Conservation (phyloP, 2,113 vertebrate species). For the Bucco capensis region DNA sequence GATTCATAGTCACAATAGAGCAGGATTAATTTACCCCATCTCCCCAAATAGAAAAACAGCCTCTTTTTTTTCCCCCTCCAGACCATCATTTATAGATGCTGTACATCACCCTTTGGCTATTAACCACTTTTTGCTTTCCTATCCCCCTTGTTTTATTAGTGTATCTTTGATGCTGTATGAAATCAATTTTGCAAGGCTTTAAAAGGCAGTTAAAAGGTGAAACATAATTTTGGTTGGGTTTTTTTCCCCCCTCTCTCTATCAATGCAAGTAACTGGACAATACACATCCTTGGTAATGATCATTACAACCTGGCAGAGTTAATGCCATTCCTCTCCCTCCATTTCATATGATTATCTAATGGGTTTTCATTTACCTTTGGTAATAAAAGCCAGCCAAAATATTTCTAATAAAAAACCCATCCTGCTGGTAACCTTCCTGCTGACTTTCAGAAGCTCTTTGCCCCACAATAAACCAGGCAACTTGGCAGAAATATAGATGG, state of each 20-base stretch:
- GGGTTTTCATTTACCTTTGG: slow-evolving; percentile 29
- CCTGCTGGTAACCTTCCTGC: neutral
- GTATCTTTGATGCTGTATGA: neutral
- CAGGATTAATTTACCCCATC: too few relatives aligned
- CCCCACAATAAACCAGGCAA: neutral
- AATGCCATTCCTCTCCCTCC: neutral
- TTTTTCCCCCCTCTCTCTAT: neutral
- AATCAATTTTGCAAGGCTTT: slow-evolving; percentile 34
- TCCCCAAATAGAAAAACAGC: neutral
- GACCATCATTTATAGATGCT: neutral
- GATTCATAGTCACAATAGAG: too few relatives aligned
- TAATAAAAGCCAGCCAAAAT: slow-evolving; percentile 30
- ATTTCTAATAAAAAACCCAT: slow-evolving; percentile 7
- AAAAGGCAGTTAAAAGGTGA: slow-evolving; percentile 38
- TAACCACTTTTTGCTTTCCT: neutral
- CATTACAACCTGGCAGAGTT: neutral
- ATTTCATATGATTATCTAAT: slow-evolving; percentile 1
- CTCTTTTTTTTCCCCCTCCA: neutral
- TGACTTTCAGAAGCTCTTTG: neutral
- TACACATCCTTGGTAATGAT: neutral
- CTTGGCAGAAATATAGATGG: neutral
- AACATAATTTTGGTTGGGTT: slow-evolving; percentile 33
- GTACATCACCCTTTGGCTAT: neutral
- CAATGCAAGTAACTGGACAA: neutral
- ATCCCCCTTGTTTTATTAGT: neutral